Conservation (phyloP, 2,113 vertebrate genomes). For the Triplophysa tibetana region DNA sequence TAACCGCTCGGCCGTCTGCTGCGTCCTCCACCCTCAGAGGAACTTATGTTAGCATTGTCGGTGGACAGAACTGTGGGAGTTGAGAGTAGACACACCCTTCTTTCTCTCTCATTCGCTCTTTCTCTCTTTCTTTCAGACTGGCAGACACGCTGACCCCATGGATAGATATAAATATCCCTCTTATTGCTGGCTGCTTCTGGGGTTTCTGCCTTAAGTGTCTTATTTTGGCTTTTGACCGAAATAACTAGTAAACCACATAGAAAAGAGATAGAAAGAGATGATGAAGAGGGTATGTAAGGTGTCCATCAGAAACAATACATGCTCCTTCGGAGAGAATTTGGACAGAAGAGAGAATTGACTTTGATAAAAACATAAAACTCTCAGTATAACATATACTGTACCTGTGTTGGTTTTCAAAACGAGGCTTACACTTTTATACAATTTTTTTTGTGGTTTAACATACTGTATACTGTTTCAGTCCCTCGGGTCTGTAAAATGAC, state of each 20-base stretch:
- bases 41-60: neutral
- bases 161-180: conserved; percentile 57
- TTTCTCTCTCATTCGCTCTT: neutral
- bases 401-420: neutral
- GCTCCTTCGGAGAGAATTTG: neutral
- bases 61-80: conserved; percentile 23
- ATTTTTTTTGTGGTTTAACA: neutral
- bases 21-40: conserved; percentile 21
- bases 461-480: neutral
- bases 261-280: conserved; percentile 6
- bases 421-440: neutral
- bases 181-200: conserved; percentile 58
- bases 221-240: conserved; percentile 59
- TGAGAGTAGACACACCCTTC: conserved; percentile 38
- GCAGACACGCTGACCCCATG: conserved; percentile 57
- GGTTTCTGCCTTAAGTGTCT: conserved; percentile 53
- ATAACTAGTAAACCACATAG: conserved; percentile 51
- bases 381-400: neutral
- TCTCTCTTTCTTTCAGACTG: conserved; percentile 47
- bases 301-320: neutral
- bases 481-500: conserved; percentile 13
- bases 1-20: neutral
- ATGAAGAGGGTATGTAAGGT: conserved; percentile 12
- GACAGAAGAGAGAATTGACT: neutral
- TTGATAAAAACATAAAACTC: neutral